A percentile compares a stretch with the other conserved stretches of the same genome.
Conservation (phyloP, 2,113 vertebrate species). For the Anhinga rufa region DNA sequence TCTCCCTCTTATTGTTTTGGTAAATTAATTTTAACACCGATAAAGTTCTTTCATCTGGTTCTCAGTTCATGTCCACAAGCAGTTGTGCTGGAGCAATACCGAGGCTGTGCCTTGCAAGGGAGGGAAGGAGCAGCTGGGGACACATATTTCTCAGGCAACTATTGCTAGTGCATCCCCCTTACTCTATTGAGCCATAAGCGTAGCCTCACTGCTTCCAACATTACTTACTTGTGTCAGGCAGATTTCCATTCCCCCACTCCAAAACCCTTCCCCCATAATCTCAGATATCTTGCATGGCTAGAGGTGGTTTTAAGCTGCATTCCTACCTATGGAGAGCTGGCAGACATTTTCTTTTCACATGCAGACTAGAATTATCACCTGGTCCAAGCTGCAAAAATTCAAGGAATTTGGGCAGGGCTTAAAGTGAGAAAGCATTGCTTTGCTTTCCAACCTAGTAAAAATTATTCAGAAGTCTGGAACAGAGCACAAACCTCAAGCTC, state of each 20-base stretch:
- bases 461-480: not conserved
- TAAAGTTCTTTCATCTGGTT: not conserved
- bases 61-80: not conserved
- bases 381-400: constrained; percentile 17
- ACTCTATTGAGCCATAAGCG: not conserved
- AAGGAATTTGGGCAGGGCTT: constrained; percentile 36
- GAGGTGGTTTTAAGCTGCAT: not conserved
- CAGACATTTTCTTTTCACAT: not conserved
- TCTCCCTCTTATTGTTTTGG: not conserved
- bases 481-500: not conserved
- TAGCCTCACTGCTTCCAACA: not conserved
- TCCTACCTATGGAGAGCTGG: not conserved
- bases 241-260: not conserved
- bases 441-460: not conserved
- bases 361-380: constrained; percentile 37
- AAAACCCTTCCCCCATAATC: not conserved
- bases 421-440: not conserved
- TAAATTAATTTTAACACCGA: not conserved
- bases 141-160: not conserved
- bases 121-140: not conserved
- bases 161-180: not conserved
- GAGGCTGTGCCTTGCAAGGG: not conserved
- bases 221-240: not conserved
- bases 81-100: not conserved
- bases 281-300: not conserved